Base-by-base conservation (phyloP, 2,797 vertebrate species). In the Danio choprae region DNA sequence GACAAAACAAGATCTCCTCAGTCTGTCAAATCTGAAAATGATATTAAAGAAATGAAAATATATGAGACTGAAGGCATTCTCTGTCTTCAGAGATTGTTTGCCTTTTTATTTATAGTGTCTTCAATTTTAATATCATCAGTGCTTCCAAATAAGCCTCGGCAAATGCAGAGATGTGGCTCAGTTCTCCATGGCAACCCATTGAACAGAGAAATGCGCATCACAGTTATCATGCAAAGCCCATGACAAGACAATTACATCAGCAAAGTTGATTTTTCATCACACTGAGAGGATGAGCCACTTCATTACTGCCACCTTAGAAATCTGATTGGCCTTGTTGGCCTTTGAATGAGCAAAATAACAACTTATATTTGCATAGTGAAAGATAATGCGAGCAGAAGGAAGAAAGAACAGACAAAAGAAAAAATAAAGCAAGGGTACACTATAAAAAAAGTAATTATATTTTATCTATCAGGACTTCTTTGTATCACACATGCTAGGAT, bases 111-210 rank as follows among this genome's bases (percentile, higher is more conserved):
- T 78, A 69, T 73, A 67, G 18, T 10, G 60, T 15, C 82, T 77
- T 84, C 76, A 18, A 60, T 76, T 79, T 76, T 69, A 73, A 74
- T 84, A 82, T 40, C 53, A 64, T 73, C 78, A 65, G 74, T 50
- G 50, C 59, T 73, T 68, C 11, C 62, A 81, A 71, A 77, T 51
- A 74, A 79, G 76, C 68, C 46, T 56, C 48, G 68, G 55, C 43
- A 65, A 75, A 70, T 62, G 53, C 63, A n/a, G 40, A 64, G n/a
- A 50, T 36, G 65, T 60, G 79, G 51, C 74, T 41, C n/a, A 29
- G 7, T 62, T 86, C 74, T 81, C 84, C 83, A 83, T 83, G 79
- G 80, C 70, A 86, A 86, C 84, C 41, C 22, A 55, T 6, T 2
- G 22, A 51, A 76, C 12, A 38, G 53, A 79, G 63, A 75, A 81